Evolutionary conservation across 1,140 invertebrate species (phyloP).

Genomic region (Wiebesia pumilae): DNA sequence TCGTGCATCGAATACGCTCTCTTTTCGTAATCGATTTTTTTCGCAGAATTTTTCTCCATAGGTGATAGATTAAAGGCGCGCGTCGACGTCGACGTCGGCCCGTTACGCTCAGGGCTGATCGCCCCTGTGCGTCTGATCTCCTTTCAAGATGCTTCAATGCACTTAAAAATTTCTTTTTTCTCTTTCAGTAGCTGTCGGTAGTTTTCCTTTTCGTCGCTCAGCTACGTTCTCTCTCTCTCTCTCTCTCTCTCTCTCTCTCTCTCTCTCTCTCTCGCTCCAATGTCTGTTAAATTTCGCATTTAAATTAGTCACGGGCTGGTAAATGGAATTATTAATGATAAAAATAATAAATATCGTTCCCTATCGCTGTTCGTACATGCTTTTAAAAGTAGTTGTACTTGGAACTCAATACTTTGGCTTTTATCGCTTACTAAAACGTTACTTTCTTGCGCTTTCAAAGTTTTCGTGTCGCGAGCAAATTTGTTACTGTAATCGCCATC

Average conservation of each 20-base stretch:
- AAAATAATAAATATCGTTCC: neutral
- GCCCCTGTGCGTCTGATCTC: neutral
- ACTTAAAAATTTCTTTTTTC: neutral
- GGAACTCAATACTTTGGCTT: too few species aligned
- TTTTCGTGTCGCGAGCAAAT: neutral
- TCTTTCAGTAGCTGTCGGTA: neutral
- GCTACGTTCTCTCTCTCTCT: too few species aligned
- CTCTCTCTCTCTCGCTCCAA: neutral
- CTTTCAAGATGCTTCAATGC: neutral
- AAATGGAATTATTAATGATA: neutral
- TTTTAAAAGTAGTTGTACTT: neutral
- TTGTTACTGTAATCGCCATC: neutral
- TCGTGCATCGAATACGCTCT: slow-evolving; percentile 2
- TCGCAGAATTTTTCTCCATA: slow-evolving; percentile 44
- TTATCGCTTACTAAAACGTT: too few species aligned
- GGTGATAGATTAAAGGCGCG: slow-evolving; percentile 37
- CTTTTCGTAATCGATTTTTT: slow-evolving; percentile 42
- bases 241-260: too few species aligned
- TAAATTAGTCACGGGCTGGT: neutral
- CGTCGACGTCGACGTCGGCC: slow-evolving; percentile 1
- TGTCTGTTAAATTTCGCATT: neutral
- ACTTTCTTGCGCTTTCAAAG: neutral
- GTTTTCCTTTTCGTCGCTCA: neutral
- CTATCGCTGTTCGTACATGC: too few species aligned
- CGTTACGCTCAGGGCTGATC: neutral